Evolutionary conservation across 2,888 invertebrate genomes (phyloP), one percentile per base, ranked within the genome.

Genomic region (Acrobasis suavella): DNA sequence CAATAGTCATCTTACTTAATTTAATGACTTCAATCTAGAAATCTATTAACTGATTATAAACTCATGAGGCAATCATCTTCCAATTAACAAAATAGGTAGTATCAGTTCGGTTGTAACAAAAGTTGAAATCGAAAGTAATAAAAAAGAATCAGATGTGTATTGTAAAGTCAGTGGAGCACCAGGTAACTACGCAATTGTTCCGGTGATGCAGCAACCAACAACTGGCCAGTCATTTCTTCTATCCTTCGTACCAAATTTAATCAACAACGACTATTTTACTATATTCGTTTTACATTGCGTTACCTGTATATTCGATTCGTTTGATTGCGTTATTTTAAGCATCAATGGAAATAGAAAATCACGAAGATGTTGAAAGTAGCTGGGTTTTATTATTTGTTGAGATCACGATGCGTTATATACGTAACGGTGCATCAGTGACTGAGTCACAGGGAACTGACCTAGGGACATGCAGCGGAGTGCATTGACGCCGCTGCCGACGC

Each of bases 381-480:
- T 66, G 64, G 58, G 50, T 55, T 67, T 58, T 64, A 66, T 68
- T 72, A 72, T 74, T 80, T 77, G 81, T 75, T 70, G 72, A 78
- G 80, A 83, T 85, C 87, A 83, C 85, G 85, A 86, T 83, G 86
- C 77, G 75, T 74, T 85, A 78, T 82, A 78, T 83, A 82, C 75
- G 85, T 91, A 91, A 92, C 91, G 90, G 91, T 91, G 90, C 87
- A 89, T 82, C 72, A 79, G 78, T 76, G 86, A 81, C 85, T 90
- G 89, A 91, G 77, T 91, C 90, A 90, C 85, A 85, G 91, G 90
- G 91, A 91, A 92, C 92, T 92, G 92, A 91, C 92, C 92, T 92
- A 91, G 86, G 86, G 80, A 85, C 89, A 89, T 89, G 89, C 86
- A 87, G 81, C 76, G 72, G 89, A 87, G 91, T 91, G 91, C 91